These are phyloP conservation scores for Anoplophora glabripennis DNA, from an alignment of 1,140 invertebrate genomes.

Conservation along the genomic window DNA sequence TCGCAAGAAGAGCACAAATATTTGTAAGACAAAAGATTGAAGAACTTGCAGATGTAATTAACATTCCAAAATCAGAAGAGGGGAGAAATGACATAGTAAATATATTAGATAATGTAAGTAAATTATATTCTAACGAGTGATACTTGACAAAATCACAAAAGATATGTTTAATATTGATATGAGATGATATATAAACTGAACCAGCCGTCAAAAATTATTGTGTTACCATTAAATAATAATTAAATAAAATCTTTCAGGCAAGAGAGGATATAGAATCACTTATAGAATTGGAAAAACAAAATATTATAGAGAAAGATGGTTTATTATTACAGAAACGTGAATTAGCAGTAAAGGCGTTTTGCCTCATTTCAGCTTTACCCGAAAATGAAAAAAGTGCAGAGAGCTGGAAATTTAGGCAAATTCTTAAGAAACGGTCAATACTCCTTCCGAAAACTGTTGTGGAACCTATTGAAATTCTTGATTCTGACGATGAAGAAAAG, in stretches of 20 bases:
- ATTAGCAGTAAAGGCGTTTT: neutral
- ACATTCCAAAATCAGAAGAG: neutral
- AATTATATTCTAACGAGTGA: neutral
- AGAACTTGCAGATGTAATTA: slow-evolving; percentile 17
- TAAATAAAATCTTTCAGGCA: slow-evolving; percentile 1
- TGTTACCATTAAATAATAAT: neutral
- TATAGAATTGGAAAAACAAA: neutral
- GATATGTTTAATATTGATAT: neutral
- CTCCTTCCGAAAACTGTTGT: neutral
- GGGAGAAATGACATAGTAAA: slow-evolving; percentile 9
- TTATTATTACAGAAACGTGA: slow-evolving; percentile 7
- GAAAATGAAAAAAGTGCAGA: slow-evolving; percentile 4
- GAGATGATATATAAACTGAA: neutral
- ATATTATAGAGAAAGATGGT: neutral
- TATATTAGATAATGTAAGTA: slow-evolving; percentile 18
- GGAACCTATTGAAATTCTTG: slow-evolving; percentile 10
- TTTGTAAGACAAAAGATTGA: slow-evolving; percentile 23
- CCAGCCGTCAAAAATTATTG: neutral
- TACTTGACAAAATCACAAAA: neutral
- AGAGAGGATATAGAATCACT: neutral
- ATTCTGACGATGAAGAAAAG: slow-evolving; percentile 11
- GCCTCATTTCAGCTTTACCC: slow-evolving; percentile 5
- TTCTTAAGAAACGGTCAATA: neutral
- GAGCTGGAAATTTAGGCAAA: slow-evolving; percentile 6
- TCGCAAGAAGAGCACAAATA: slow-evolving; percentile 21